These are phyloP conservation scores for Candoia aspera DNA, from an alignment of 2,113 vertebrate genomes.

Conservation along the genomic window DNA sequence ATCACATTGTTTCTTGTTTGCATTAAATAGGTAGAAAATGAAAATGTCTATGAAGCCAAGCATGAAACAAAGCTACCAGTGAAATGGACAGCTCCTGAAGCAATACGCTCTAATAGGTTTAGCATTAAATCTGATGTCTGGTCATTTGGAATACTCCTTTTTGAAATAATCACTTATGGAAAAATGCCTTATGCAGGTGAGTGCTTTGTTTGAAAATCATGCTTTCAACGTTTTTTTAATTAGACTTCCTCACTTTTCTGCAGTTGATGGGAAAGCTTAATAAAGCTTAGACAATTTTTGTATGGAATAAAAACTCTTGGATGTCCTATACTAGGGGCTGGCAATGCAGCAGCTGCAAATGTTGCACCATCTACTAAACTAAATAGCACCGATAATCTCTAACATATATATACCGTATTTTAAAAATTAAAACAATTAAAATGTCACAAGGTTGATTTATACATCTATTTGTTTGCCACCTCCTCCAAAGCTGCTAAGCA, in stretches of 20 bases:
- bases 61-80: slow-evolving; percentile 90
- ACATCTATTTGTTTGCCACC: background rate
- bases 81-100: slow-evolving; percentile 97
- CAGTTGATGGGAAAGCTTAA: background rate
- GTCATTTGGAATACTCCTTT: slow-evolving; percentile 94
- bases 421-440: background rate
- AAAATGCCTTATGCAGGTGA: slow-evolving; percentile 91
- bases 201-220: slow-evolving; percentile 56
- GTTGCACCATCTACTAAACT: background rate
- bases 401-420: too few relatives aligned
- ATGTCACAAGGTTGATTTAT: background rate
- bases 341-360: background rate
- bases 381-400: background rate
- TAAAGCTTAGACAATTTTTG: slow-evolving; percentile 27
- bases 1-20: slow-evolving; percentile 51
- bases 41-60: slow-evolving; percentile 83
- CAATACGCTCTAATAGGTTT: slow-evolving; percentile 82
- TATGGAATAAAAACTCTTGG: slow-evolving; percentile 4
- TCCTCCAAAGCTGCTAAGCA: background rate
- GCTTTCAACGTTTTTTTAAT: background rate
- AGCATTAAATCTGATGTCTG: slow-evolving; percentile 94
- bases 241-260: background rate
- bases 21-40: slow-evolving; percentile 77
- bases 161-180: slow-evolving; percentile 94
- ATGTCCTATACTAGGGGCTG: slow-evolving; percentile 17